Evolutionary conservation across 2,888 invertebrate genomes (phyloP).

Genomic region (Plagodis pulveraria): DNA sequence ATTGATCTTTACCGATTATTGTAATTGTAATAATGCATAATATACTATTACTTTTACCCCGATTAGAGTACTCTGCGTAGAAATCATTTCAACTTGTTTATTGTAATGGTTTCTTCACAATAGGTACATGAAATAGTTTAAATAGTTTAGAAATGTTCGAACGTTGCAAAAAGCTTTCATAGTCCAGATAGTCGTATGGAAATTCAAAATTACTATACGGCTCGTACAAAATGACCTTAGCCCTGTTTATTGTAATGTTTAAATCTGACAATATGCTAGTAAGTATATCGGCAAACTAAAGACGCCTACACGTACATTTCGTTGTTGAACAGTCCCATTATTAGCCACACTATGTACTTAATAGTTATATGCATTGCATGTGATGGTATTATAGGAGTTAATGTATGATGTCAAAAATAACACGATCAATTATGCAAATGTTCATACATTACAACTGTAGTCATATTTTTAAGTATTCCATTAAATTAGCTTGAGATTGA

Average conservation of each 20-base stretch:
- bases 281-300: constrained; percentile 14
- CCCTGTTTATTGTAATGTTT: constrained; percentile 31
- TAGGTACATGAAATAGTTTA: constrained; percentile 46
- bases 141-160: constrained; percentile 15
- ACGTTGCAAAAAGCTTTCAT: constrained; percentile 27
- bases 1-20: constrained; percentile 65
- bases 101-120: constrained; percentile 57
- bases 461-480: too few species aligned
- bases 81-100: constrained; percentile 61
- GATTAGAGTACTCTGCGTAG: constrained; percentile 51
- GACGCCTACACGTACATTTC: constrained; percentile 18
- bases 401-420: too few species aligned
- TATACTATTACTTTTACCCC: constrained; percentile 66
- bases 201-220: constrained; percentile 32
- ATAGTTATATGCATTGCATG: constrained; percentile 2
- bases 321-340: constrained; percentile 15
- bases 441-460: too few species aligned
- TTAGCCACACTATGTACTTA: constrained; percentile 2
- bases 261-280: constrained; percentile 4
- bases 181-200: constrained; percentile 28
- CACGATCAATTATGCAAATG: too few species aligned
- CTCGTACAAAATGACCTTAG: constrained; percentile 28
- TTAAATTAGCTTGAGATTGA: too few species aligned
- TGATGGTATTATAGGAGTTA: too few species aligned
- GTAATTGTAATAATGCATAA: constrained; percentile 68